These are phyloP conservation scores for Spinibarbus caldwelli DNA, from an alignment of 2,797 vertebrate species.

Conservation along the genomic window DNA sequence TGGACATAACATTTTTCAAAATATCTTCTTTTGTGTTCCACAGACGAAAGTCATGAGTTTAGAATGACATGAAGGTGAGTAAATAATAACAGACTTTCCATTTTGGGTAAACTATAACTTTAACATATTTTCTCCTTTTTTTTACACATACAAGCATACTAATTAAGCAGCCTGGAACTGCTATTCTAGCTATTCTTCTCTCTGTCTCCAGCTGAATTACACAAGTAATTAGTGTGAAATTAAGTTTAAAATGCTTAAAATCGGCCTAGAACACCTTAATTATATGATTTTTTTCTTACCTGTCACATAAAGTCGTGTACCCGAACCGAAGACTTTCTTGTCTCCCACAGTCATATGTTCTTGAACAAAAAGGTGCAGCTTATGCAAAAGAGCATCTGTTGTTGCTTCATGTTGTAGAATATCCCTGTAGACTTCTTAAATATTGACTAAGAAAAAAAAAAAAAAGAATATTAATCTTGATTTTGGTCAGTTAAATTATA, in stretches of 20 bases:
- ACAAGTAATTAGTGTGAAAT: neutral
- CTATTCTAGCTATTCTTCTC: neutral
- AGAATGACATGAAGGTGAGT: neutral
- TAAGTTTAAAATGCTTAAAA: neutral
- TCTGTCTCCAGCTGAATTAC: neutral
- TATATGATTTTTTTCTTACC: constrained; percentile 46
- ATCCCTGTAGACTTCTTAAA: neutral
- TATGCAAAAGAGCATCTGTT: too few species aligned
- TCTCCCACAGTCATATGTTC: constrained; percentile 53
- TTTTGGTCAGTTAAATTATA: neutral
- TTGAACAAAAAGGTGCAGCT: constrained; percentile 52
- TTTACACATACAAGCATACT: neutral
- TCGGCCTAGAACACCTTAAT: neutral
- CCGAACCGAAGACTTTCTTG: constrained; percentile 55
- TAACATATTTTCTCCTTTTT: neutral
- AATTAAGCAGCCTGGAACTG: neutral
- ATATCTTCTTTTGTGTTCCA: neutral
- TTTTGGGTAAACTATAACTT: neutral
- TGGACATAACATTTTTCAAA: neutral
- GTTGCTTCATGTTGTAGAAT: neutral
- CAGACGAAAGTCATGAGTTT: neutral
- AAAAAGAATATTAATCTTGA: neutral
- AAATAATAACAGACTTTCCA: neutral
- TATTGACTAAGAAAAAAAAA: neutral
- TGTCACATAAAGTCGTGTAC: constrained; percentile 51